These are phyloP conservation scores for Brachylomia viminalis DNA, from an alignment of 2,888 invertebrate genomes.

Conservation along the genomic window DNA sequence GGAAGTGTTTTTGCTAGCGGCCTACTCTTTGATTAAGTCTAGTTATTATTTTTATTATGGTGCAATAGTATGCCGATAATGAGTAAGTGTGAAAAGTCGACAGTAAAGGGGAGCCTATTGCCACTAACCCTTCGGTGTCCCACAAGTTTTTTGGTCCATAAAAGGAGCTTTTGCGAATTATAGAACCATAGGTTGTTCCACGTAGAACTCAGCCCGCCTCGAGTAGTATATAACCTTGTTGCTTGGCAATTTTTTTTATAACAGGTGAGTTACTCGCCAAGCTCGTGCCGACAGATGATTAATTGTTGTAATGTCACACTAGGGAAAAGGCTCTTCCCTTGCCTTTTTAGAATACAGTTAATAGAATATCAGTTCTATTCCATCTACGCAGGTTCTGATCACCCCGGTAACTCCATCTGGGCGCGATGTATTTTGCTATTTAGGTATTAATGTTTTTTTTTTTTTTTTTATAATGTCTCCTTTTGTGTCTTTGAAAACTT, in stretches of 20 bases:
- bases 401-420: background rate
- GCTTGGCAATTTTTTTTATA: background rate
- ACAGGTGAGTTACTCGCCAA: background rate
- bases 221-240: background rate
- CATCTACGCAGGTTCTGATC: background rate
- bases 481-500: background rate
- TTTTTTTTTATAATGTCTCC: background rate
- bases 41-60: constrained; percentile 31
- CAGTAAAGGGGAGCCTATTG: background rate
- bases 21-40: constrained; percentile 39
- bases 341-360: background rate
- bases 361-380: background rate
- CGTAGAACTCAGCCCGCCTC: background rate
- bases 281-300: background rate
- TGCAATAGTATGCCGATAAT: background rate
- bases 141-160: background rate
- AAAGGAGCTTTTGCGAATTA: background rate
- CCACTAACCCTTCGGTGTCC: rapidly evolving
- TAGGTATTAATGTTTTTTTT: background rate
- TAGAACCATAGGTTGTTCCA: background rate
- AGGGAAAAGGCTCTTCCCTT: background rate
- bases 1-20: constrained; percentile 51
- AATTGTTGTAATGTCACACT: background rate
- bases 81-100: background rate
- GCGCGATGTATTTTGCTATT: background rate